Evolutionary conservation across 1,140 invertebrate species (phyloP), one percentile per base, ranked within the genome.

Genomic region (Teleopsis dalmanni): DNA sequence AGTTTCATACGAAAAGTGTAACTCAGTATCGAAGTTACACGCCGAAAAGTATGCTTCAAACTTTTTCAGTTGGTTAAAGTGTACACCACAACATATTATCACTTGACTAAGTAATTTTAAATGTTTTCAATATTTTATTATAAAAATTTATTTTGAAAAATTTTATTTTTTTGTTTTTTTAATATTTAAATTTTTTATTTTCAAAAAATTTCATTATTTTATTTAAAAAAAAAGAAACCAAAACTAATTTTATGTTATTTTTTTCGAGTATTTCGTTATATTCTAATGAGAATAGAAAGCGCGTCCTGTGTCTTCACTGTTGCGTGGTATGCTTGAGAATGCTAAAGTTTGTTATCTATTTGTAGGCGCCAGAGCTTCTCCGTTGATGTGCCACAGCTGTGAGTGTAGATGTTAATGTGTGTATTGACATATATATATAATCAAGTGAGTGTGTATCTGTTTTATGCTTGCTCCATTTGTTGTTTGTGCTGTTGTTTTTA

Each of bases 291-390:
- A n/a, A n/a, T n/a, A n/a, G n/a, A n/a, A n/a, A n/a, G 35, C 46
- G 46, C 34, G 7, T 26, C 6, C 13, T 37, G 25, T 4, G 3
- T 47, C 22, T 47, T 22, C 13, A 31, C 34, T 6, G 14, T 11
- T 48, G 14, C 23, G 46, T 23, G 37, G 35, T 16, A 19, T 13
- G 21, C 33, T 16, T 4, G 26, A 23, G 46, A 48, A 48, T 40
- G 46, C 46, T 25, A 47, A 26, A 22, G 34, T 26, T 8, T 38
- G 36, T 38, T 31, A 48, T 29, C 46, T 38, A 48, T 40, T 48
- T 48, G 22, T 40, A 48, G 46, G 36, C 46, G 35, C 46, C 36
- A 31, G 36, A 48, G 22, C 21, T 46, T 34, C 22, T 36, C 44
- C 19, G 6, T 10, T 35, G 5, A 27, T 43, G 9, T 43, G n/a